A percentile compares a stretch with the other conserved stretches of the same genome.
phyloP scores from a whole-genome alignment of 1,140 invertebrate genomes.

The Diachasma alloeum region DNA sequence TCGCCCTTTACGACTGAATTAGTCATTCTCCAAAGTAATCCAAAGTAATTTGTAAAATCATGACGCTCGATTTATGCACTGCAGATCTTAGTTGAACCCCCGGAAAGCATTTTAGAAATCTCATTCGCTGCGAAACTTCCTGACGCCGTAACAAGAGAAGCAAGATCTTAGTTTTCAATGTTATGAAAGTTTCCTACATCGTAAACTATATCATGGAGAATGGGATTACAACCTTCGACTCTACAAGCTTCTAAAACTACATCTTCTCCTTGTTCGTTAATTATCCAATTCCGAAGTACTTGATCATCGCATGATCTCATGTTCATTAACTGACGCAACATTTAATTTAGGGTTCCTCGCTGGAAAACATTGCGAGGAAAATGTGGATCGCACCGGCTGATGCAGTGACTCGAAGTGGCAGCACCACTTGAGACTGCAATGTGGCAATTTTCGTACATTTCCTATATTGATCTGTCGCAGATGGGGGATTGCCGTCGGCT shows the following conservation, averaged over 20 bases:
- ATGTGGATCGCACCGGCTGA: neutral
- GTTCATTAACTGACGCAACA: neutral
- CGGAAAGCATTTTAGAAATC: conserved; percentile 3
- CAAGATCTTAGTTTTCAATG: conserved; percentile 3
- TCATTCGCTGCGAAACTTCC: neutral
- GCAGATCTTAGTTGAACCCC: neutral
- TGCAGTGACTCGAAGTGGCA: neutral
- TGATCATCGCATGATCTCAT: neutral
- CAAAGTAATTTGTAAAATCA: neutral
- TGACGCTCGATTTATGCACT: neutral
- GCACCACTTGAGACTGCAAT: neutral
- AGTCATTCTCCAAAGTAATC: neutral
- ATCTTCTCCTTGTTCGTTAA: neutral
- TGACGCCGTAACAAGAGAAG: neutral
- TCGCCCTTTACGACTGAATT: too few relatives aligned
- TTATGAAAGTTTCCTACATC: conserved; percentile 8
- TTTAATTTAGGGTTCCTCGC: neutral
- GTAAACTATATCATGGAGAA: conserved; percentile 4
- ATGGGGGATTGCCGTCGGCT: neutral
- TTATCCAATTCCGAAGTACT: neutral
- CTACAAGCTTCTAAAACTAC: neutral
- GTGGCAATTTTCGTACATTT: neutral
- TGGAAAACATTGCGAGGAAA: neutral
- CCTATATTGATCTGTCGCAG: neutral
- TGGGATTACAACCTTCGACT: conserved; percentile 7